Conservation (phyloP, 1,140 invertebrate species). For the Neodiprion virginianus region DNA sequence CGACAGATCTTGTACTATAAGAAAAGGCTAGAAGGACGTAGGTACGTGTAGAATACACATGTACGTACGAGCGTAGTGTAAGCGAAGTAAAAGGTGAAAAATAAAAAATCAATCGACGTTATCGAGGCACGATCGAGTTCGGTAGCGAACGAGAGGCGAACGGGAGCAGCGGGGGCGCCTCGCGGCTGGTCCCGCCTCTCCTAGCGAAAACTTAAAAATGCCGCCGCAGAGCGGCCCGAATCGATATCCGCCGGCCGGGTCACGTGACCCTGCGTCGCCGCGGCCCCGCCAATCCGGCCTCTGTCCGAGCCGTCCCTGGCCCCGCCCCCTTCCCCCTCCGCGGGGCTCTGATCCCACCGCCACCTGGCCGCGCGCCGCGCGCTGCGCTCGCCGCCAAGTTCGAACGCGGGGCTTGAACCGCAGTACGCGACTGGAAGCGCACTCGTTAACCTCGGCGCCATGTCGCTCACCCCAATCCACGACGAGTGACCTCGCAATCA, state of each 20-base stretch:
- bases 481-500: conserved; percentile 5
- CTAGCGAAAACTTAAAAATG: conserved; percentile 75
- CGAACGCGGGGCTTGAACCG: conserved; percentile 46
- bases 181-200: conserved; percentile 46
- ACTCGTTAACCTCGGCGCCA: conserved; percentile 37
- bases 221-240: conserved; percentile 76
- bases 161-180: conserved; percentile 31
- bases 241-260: conserved; percentile 69
- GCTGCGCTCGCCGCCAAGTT: conserved; percentile 51
- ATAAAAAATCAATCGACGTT: conserved; percentile 15
- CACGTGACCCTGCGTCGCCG: conserved; percentile 66
- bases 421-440: conserved; percentile 57
- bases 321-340: conserved; percentile 31
- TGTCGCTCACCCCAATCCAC: conserved; percentile 10
- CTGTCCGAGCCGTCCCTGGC: conserved; percentile 22
- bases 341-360: conserved; percentile 36
- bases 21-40: not conserved
- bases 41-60: not conserved
- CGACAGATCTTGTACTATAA: not conserved
- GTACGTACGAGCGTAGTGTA: too few species aligned
- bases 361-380: conserved; percentile 38
- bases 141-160: conserved; percentile 14
- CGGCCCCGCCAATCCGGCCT: conserved; percentile 53
- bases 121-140: conserved; percentile 20
- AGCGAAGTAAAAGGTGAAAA: not conserved